Base-by-base conservation (phyloP, 2,888 invertebrate species). In the Coremacera marginata region DNA sequence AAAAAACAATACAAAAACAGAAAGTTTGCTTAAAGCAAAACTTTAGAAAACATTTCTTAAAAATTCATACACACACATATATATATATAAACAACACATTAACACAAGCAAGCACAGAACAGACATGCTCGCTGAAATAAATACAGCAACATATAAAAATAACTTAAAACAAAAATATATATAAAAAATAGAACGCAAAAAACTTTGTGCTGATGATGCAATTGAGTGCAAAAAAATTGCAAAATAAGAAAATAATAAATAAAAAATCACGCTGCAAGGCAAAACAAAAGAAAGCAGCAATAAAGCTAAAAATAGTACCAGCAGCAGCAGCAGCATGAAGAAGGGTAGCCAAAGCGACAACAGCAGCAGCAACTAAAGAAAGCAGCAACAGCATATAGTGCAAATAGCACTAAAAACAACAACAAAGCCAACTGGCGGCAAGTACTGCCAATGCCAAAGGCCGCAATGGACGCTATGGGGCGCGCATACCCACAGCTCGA, bases 171-270 rank as follows among this genome's bases (percentile, higher is more conserved):
- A 44, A 55, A 55, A 55, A 22, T 22, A 55, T n/a, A 55, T 22
- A 62, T 2, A 19, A 22, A 4, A n/a, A 52, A 52, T 16, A n/a
- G 4, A 19, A 16, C 5, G 51, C 7, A 34, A 31, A 31, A 31
- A 63, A 34, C 34, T 34, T 34, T 34, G 34, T 37, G 63, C 63
- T 63, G 63, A 34, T 63, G 63, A 63, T 63, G 63, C 34, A 34
- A 34, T 34, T 31, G 63, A 63, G 63, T n/a, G 27, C 63, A 63
- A 63, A 34, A 63, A n/a, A 34, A 63, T 27, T 19, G 31, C 16
- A 34, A 34, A 63, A 63, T 63, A 34, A 63, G 34, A 34, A 63
- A 31, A 34, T 5, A 63, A 34, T 5, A 63, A 34, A 63, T n/a
- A 34, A 63, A 63, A 63, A 16, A 63, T 31, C 16, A 19, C 11